Percentiles rank a stretch among this genome's conserved stretches.
phyloP scores from a whole-genome alignment of 2,888 invertebrate genomes.

The Rutpela maculata region DNA sequence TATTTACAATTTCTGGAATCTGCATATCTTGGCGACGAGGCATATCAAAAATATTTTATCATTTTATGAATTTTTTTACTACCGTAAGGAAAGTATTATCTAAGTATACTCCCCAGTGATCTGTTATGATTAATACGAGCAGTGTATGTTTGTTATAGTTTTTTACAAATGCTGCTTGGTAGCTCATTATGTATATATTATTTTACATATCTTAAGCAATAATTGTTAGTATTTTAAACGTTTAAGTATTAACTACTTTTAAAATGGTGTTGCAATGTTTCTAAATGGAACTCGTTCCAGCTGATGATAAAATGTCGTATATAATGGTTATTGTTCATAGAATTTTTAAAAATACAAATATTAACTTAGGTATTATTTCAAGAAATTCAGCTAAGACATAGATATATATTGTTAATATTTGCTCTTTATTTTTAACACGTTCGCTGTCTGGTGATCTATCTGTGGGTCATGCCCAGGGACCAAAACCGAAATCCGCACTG shows the following conservation, averaged over 20 bases:
- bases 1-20: conserved; percentile 11
- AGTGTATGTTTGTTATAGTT: conserved; percentile 15
- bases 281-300: background rate
- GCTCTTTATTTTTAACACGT: too few relatives aligned
- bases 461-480: too few relatives aligned
- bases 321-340: too few relatives aligned
- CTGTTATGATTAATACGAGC: conserved; percentile 21
- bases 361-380: too few relatives aligned
- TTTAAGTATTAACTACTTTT: conserved; percentile 16
- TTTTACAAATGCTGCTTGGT: conserved; percentile 4
- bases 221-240: conserved; percentile 22
- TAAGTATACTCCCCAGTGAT: conserved; percentile 19
- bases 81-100: conserved; percentile 19
- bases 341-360: too few relatives aligned
- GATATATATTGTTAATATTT: too few relatives aligned
- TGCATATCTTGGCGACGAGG: conserved; percentile 12
- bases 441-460: too few relatives aligned
- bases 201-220: conserved; percentile 36
- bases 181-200: conserved; percentile 23
- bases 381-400: too few relatives aligned
- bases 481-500: too few relatives aligned
- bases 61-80: conserved; percentile 4
- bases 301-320: background rate
- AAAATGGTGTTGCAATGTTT: conserved; percentile 18
- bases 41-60: conserved; percentile 8